Percentiles rank a stretch among this genome's conserved stretches.
phyloP scores from a whole-genome alignment of 2,113 vertebrate species.

The Narcine bancroftii region DNA sequence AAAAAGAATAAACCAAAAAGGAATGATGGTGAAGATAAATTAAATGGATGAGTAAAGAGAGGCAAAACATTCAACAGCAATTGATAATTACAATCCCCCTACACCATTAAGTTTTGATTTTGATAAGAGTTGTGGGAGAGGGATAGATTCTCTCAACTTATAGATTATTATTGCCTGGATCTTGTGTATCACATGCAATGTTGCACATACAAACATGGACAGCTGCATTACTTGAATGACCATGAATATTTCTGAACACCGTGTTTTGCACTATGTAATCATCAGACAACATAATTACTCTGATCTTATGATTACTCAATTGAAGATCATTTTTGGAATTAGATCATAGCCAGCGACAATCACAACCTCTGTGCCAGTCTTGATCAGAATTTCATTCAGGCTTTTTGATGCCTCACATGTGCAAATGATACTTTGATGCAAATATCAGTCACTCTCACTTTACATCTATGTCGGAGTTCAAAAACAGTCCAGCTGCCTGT shows the following conservation, averaged over 20 bases:
- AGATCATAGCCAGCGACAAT: not conserved
- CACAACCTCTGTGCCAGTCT: not conserved
- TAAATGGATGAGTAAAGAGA: not conserved
- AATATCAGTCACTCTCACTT: not conserved
- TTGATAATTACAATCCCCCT: not conserved
- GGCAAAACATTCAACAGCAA: not conserved
- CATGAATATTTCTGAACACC: not conserved
- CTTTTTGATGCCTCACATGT: not conserved
- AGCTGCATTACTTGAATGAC: not conserved
- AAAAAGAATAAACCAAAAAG: not conserved
- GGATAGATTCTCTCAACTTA: not conserved
- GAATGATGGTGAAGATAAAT: not conserved
- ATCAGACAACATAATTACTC: not conserved
- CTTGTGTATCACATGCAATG: not conserved
- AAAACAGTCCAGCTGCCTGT: not conserved
- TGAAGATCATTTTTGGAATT: not conserved
- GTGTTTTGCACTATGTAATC: not conserved
- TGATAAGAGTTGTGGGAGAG: not conserved
- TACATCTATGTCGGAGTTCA: not conserved
- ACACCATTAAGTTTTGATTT: too few species aligned
- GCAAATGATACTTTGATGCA: not conserved
- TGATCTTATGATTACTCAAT: not conserved
- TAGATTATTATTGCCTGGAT: not conserved
- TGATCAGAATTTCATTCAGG: not conserved
- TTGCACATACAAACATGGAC: not conserved